A percentile compares a stretch with the other conserved stretches of the same genome.
phyloP scores from a whole-genome alignment of 2,113 vertebrate genomes.

The Prunella fulvescens region DNA sequence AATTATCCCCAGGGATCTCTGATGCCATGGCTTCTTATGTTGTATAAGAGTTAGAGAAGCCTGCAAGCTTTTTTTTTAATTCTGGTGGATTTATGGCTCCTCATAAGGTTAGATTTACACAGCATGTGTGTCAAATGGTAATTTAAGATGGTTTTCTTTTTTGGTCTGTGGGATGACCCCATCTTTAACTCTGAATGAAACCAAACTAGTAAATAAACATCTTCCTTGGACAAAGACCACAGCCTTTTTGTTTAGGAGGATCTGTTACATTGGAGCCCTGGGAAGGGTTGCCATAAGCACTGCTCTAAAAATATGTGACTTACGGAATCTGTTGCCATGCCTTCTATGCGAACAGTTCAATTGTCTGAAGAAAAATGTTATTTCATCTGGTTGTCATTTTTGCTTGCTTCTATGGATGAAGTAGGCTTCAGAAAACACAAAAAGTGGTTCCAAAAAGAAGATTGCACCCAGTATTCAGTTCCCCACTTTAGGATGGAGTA shows the following conservation, averaged over 20 bases:
- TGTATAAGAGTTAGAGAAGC: not conserved
- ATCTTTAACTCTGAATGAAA: not conserved
- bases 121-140: not conserved
- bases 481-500: rapidly evolving
- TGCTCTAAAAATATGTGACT: not conserved
- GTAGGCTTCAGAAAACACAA: not conserved
- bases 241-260: not conserved
- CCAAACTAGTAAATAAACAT: not conserved
- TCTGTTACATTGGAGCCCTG: not conserved
- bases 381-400: not conserved
- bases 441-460: not conserved
- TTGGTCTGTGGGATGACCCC: not conserved
- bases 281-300: not conserved
- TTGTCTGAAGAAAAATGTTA: not conserved
- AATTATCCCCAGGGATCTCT: not conserved
- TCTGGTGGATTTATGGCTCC: not conserved
- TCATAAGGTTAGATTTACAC: not conserved
- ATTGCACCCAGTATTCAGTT: not conserved
- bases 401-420: not conserved
- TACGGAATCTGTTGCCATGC: not conserved
- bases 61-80: not conserved
- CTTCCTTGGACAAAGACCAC: not conserved
- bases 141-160: not conserved
- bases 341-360: not conserved
- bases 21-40: not conserved